A percentile compares a stretch with the other conserved stretches of the same genome.
phyloP scores from a whole-genome alignment of 2,113 vertebrate species.

The Arenaria interpres region DNA sequence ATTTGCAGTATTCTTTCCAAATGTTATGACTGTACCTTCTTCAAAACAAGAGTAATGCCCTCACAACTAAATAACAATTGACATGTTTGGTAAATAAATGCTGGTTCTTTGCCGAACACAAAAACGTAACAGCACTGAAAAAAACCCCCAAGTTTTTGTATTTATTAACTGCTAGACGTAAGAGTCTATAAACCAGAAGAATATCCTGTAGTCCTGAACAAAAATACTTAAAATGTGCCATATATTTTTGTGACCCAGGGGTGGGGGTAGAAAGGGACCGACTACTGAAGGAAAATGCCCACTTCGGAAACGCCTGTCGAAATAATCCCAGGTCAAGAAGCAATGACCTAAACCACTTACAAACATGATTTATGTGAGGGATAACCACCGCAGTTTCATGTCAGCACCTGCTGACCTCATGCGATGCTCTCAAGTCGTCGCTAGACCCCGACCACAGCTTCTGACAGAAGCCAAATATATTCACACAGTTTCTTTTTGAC shows the following conservation, averaged over 20 bases:
- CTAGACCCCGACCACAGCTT: neutral
- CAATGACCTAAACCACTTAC: neutral
- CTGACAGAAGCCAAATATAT: neutral
- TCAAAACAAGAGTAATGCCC: neutral
- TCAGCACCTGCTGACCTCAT: neutral
- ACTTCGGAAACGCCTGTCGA: fast-evolving
- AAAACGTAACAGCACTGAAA: neutral
- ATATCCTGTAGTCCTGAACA: neutral
- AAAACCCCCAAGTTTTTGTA: neutral
- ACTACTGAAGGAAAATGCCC: neutral
- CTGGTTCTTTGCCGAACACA: neutral
- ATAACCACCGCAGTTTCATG: neutral
- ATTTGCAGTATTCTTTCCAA: neutral
- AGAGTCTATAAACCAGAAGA: neutral
- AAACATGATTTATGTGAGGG: neutral
- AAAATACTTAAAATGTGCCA: neutral
- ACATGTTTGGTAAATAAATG: neutral
- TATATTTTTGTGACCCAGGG: neutral
- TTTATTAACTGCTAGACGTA: neutral
- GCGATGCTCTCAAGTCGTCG: fast-evolving
- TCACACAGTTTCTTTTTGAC: neutral
- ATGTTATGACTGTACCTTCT: neutral
- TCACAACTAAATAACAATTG: neutral
- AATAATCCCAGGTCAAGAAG: neutral
- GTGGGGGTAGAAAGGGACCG: neutral